phyloP scores from a whole-genome alignment of 1,140 invertebrate genomes.

The Drosophila melanogaster region DNA sequence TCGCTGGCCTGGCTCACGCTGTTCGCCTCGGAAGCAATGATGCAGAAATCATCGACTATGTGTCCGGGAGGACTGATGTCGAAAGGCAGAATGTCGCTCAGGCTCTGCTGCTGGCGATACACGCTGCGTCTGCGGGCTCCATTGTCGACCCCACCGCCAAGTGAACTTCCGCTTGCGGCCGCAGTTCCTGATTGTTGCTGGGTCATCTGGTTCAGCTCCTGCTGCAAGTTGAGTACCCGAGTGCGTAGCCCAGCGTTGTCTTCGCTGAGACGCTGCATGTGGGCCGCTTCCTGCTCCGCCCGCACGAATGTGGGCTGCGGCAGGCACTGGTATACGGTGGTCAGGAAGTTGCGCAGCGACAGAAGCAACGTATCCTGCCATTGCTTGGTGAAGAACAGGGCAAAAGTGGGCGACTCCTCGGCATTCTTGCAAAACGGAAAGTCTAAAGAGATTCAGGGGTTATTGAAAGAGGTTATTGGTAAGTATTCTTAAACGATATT shows the following conservation, averaged over 20 bases:
- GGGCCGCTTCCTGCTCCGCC: constrained; percentile 93
- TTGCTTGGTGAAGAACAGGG: constrained; percentile 94
- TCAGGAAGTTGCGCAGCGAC: constrained; percentile 97
- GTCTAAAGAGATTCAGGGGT: constrained; percentile 85
- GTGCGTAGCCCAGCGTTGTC: constrained; percentile 91
- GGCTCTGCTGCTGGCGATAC: constrained; percentile 85
- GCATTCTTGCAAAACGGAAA: constrained; percentile 96
- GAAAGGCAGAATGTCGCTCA: constrained; percentile 86
- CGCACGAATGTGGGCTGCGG: constrained; percentile 92
- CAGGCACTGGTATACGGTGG: constrained; percentile 95
- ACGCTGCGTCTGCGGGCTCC: constrained; percentile 85
- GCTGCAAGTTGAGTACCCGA: constrained; percentile 84
- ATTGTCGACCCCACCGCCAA: constrained; percentile 25
- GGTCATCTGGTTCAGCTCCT: constrained; percentile 71
- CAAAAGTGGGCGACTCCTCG: constrained; percentile 94
- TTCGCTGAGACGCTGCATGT: constrained; percentile 92
- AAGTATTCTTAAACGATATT: constrained; percentile 60
- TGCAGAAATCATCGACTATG: constrained; percentile 96
- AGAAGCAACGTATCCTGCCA: constrained; percentile 98
- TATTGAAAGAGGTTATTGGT: too few relatives aligned
- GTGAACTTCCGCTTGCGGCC: constrained; percentile 29
- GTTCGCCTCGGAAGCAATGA: constrained; percentile 91
- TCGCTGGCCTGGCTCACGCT: constrained; percentile 84
- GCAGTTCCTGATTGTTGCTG: constrained; percentile 24
- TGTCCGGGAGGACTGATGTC: constrained; percentile 89